Conservation (phyloP, 2,113 vertebrate genomes). For the Apteryx mantelli region DNA sequence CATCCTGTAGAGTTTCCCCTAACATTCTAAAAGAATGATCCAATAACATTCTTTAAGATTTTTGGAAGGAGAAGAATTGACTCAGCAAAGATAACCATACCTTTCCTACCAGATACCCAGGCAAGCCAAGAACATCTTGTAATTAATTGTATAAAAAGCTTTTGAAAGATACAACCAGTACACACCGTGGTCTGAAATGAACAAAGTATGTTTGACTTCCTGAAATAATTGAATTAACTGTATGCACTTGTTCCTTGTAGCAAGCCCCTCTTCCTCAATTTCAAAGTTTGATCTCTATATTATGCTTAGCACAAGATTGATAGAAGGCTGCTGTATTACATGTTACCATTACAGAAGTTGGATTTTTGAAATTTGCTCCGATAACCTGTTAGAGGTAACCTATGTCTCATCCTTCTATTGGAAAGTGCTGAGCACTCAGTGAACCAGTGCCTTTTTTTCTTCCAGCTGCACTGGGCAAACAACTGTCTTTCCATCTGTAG, state of each 20-base stretch:
- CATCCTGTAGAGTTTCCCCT: neutral
- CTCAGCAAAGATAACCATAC: slow-evolving; percentile 12
- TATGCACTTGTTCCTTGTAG: neutral
- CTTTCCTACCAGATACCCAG: neutral
- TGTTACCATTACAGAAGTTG: neutral
- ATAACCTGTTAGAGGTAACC: neutral
- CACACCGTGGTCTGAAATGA: neutral
- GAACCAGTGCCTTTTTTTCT: neutral
- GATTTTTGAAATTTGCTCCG: neutral
- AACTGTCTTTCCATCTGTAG: neutral
- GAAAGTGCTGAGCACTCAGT: neutral
- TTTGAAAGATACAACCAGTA: neutral
- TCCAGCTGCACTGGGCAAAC: neutral
- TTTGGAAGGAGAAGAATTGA: neutral
- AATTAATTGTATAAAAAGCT: slow-evolving; percentile 28
- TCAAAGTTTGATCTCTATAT: neutral
- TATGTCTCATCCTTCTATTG: neutral
- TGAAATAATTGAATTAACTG: slow-evolving; percentile 7
- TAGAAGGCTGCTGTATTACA: neutral
- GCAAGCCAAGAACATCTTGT: neutral
- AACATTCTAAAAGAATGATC: neutral
- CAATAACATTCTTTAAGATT: neutral
- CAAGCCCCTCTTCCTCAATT: neutral
- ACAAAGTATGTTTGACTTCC: neutral
- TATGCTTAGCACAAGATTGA: slow-evolving; percentile 1